Conservation (phyloP, 2,113 vertebrate genomes). For the Pholis gunnellus region DNA sequence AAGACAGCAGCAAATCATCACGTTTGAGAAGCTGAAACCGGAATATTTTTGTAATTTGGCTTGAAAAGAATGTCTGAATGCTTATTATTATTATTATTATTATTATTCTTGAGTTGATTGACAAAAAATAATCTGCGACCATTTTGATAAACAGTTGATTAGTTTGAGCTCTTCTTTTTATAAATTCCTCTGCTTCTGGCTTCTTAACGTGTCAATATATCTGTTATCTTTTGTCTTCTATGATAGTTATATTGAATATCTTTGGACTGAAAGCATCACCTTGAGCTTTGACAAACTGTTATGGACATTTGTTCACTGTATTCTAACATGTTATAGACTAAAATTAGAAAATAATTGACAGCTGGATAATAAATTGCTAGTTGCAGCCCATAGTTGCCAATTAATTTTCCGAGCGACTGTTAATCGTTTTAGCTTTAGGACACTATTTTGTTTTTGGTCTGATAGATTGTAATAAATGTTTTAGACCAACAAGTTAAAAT, state of each 20-base stretch:
- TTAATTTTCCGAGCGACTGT: neutral
- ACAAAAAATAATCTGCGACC: neutral
- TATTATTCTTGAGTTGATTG: neutral
- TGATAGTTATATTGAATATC: neutral
- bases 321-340: neutral
- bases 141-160: neutral
- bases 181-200: neutral
- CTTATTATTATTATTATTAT: neutral
- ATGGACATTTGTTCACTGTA: neutral
- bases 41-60: neutral
- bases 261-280: neutral
- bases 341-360: neutral
- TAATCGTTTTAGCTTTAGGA: neutral
- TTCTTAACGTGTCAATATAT: neutral
- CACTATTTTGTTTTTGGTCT: neutral
- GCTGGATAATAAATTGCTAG: neutral
- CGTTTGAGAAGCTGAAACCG: neutral
- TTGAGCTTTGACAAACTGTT: neutral
- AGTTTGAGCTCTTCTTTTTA: neutral
- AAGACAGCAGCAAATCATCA: constrained; percentile 1
- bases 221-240: neutral
- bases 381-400: neutral
- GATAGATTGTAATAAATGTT: neutral
- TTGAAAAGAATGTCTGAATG: neutral
- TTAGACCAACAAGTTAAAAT: neutral